Evolutionary conservation across 2,797 vertebrate genomes (phyloP).

Genomic region (Otus scops): DNA sequence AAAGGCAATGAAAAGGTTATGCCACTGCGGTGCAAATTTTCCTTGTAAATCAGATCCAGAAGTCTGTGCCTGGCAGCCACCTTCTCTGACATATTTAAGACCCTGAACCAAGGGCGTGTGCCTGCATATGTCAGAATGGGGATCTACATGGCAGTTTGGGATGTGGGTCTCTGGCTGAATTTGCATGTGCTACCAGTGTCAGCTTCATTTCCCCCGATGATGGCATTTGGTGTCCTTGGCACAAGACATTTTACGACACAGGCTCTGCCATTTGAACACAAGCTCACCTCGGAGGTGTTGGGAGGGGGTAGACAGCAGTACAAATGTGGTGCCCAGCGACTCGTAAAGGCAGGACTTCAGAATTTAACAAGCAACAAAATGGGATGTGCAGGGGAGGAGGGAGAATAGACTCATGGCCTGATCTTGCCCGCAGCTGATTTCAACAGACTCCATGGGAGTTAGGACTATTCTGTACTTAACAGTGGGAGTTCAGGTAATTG

Average conservation of each 20-base stretch:
- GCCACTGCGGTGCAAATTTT: not conserved
- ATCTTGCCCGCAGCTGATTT: slow-evolving; percentile 42
- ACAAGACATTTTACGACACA: not conserved
- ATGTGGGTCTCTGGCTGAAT: not conserved
- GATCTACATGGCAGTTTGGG: slow-evolving; percentile 28
- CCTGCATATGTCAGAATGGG: not conserved
- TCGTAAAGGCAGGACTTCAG: not conserved
- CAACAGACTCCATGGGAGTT: slow-evolving; percentile 31
- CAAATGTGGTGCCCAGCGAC: not conserved
- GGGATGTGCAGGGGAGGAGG: not conserved
- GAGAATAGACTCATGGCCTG: not conserved
- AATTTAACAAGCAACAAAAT: not conserved
- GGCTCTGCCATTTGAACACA: not conserved
- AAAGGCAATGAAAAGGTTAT: slow-evolving; percentile 49
- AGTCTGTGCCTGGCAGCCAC: slow-evolving; percentile 10
- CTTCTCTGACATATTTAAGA: not conserved
- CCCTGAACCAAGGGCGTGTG: not conserved
- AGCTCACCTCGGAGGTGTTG: not conserved
- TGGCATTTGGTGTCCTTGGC: not conserved
- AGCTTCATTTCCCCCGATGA: not conserved
- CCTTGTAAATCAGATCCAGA: slow-evolving; percentile 39
- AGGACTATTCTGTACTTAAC: not conserved
- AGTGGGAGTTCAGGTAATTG: slow-evolving; percentile 50
- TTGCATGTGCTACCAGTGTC: not conserved
- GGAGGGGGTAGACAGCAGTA: not conserved